These are phyloP conservation scores for Tanytarsus gracilentus DNA, from an alignment of 2,888 invertebrate genomes.

Conservation along the genomic window DNA sequence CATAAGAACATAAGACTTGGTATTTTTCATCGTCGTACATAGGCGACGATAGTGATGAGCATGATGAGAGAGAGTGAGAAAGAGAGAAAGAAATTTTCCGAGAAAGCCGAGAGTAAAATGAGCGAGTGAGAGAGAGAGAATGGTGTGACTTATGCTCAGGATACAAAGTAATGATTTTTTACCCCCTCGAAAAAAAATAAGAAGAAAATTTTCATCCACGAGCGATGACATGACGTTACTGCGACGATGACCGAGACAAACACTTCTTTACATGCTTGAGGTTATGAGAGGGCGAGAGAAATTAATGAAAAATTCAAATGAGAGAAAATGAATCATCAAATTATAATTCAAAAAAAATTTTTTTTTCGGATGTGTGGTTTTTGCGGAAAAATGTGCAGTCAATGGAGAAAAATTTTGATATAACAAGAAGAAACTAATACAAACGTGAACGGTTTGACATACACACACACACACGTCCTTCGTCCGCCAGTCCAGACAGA, in stretches of 20 bases:
- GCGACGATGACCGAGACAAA: too few relatives aligned
- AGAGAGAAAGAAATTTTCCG: background rate
- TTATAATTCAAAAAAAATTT: too few relatives aligned
- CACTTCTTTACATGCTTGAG: too few relatives aligned
- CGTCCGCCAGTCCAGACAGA: constrained; percentile 24
- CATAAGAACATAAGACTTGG: too few relatives aligned
- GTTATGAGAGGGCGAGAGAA: too few relatives aligned
- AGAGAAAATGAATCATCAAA: too few relatives aligned
- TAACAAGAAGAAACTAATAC: background rate
- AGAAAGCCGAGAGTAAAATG: constrained; percentile 1
- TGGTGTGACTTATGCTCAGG: background rate
- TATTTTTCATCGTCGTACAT: too few relatives aligned
- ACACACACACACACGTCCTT: background rate
- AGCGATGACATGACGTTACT: too few relatives aligned
- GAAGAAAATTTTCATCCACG: too few relatives aligned
- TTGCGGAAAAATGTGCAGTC: constrained; percentile 22
- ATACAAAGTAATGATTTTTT: constrained; percentile 11
- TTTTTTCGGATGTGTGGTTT: background rate
- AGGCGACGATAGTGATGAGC: background rate
- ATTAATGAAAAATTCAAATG: too few relatives aligned
- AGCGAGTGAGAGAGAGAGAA: background rate
- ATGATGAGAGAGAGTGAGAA: background rate
- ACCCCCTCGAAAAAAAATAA: background rate
- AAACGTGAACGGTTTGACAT: background rate
- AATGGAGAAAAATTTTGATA: constrained; percentile 14